A percentile compares a stretch with the other conserved stretches of the same genome.
phyloP scores from a whole-genome alignment of 2,888 invertebrate species.

The Pycnomerus fuliginosus region DNA sequence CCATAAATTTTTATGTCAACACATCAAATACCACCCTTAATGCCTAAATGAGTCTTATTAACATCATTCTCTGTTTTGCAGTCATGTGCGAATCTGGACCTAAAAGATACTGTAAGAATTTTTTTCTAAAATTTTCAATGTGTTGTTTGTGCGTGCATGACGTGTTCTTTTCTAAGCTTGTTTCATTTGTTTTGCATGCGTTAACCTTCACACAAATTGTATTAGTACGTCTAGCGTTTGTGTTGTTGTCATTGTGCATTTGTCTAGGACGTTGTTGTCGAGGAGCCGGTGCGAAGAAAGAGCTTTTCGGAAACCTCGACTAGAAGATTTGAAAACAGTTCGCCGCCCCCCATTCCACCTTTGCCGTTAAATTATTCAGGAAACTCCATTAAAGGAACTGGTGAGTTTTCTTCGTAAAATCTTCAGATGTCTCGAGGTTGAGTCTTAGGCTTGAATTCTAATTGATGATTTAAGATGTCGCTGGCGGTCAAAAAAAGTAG shows the following conservation, averaged over 20 bases:
- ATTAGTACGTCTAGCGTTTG: slow-evolving; percentile 10
- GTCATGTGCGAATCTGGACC: slow-evolving; percentile 61
- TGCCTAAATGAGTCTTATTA: too few species aligned
- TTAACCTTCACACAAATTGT: slow-evolving; percentile 12
- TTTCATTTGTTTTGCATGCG: slow-evolving; percentile 28
- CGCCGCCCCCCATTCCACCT: slow-evolving; percentile 68
- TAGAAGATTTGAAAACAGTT: slow-evolving; percentile 52
- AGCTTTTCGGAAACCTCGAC: slow-evolving; percentile 43
- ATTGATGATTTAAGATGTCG: too few species aligned
- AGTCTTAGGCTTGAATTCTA: too few species aligned
- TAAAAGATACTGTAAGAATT: slow-evolving; percentile 48
- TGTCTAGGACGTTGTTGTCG: slow-evolving; percentile 1
- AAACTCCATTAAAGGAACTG: slow-evolving; percentile 36
- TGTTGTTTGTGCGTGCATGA: slow-evolving; percentile 22
- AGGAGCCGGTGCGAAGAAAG: slow-evolving; percentile 38
- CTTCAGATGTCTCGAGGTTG: too few species aligned
- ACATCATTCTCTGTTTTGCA: slow-evolving; percentile 50
- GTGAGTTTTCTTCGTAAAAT: slow-evolving; percentile 24
- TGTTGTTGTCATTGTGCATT: slow-evolving; percentile 13
- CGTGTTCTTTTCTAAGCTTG: slow-evolving; percentile 19
- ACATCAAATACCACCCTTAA: too few species aligned
- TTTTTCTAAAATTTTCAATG: slow-evolving; percentile 32
- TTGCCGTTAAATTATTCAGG: slow-evolving; percentile 61
- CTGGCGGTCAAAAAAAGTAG: too few species aligned
- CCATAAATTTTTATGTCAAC: too few species aligned